Evolutionary conservation across 2,797 vertebrate genomes (phyloP).

Genomic region (Pangasius krempfi): DNA sequence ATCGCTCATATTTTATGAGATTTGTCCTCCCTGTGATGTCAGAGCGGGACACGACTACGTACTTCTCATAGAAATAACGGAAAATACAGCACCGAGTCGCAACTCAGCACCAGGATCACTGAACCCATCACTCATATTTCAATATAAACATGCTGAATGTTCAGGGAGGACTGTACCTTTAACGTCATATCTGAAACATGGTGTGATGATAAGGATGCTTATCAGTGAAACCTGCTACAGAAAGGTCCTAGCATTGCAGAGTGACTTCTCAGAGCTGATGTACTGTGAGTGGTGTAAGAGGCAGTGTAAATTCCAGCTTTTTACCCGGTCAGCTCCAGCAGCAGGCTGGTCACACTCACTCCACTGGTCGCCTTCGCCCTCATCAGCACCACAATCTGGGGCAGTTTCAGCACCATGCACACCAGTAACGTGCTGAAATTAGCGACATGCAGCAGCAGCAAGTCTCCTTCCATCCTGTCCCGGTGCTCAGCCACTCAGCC

Average conservation of each 20-base stretch:
- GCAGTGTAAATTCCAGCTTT: not conserved
- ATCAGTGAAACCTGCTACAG: not conserved
- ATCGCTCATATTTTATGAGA: not conserved
- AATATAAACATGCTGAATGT: too few relatives aligned
- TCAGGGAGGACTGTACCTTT: not conserved
- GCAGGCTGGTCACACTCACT: conserved; percentile 75
- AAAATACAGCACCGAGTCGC: not conserved
- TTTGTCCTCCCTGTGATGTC: not conserved
- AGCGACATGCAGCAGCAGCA: conserved; percentile 66
- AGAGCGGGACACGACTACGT: not conserved
- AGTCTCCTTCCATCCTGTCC: not conserved
- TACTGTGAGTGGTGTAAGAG: not conserved
- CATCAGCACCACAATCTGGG: conserved; percentile 77
- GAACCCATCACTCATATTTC: too few relatives aligned
- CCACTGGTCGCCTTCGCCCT: conserved; percentile 68
- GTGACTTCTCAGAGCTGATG: not conserved
- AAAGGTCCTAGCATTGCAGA: not conserved
- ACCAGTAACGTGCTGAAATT: conserved; percentile 76
- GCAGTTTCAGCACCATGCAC: conserved; percentile 82
- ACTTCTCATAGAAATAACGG: not conserved
- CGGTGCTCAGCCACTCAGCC: not conserved
- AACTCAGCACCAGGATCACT: not conserved
- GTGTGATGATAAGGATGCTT: not conserved
- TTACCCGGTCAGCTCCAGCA: conserved; percentile 78
- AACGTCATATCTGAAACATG: not conserved